A percentile compares a stretch with the other conserved stretches of the same genome.
Evolutionary conservation across 35 echinoderm and acorn worm genomes (phyloP).

Genomic region (Apostichopus californicus): DNA sequence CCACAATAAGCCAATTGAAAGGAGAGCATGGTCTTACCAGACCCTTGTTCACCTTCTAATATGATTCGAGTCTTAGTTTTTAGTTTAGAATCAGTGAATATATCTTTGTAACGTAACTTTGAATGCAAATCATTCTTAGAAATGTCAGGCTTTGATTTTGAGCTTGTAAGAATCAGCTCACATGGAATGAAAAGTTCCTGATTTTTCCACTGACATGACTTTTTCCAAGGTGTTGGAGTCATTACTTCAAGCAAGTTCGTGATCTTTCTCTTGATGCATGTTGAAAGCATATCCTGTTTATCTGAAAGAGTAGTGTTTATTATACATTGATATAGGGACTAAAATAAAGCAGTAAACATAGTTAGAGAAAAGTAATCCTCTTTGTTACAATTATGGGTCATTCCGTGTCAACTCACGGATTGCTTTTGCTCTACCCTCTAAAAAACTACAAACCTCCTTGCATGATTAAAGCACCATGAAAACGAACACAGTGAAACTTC

Average conservation of each 20-base stretch:
- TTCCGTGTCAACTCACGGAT: too few species aligned
- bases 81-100: background rate
- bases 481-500: too few species aligned
- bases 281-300: background rate
- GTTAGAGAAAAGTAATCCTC: too few species aligned
- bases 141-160: background rate
- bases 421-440: too few species aligned
- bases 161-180: background rate
- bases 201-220: background rate
- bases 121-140: background rate
- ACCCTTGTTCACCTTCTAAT: background rate
- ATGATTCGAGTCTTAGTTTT: background rate
- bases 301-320: background rate
- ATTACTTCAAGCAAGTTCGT: background rate
- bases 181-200: background rate
- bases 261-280: background rate
- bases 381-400: too few species aligned
- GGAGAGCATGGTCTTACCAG: background rate
- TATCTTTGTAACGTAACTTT: background rate
- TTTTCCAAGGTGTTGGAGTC: conserved; percentile 8
- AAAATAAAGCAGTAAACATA: too few species aligned
- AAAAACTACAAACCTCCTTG: too few species aligned
- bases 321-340: background rate
- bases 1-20: background rate
- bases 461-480: too few species aligned